Evolutionary conservation across 2,113 vertebrate genomes (phyloP).

Genomic region (Myrmophylax atrothorax): DNA sequence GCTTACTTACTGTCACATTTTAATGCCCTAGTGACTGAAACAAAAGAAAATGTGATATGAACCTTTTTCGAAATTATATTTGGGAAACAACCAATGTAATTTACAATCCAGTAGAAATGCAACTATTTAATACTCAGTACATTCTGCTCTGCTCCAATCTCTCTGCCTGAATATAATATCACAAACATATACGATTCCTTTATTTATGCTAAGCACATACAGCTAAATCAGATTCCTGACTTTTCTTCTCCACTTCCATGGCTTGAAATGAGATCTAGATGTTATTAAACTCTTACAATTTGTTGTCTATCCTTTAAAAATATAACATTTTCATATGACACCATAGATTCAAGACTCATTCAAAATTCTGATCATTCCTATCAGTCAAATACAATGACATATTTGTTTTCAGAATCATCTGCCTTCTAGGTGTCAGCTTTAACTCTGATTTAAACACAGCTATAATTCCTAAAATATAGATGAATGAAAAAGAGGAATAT

Average conservation of each 20-base stretch:
- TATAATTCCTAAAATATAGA: background rate
- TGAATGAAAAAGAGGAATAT: background rate
- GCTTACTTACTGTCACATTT: background rate
- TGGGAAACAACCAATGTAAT: background rate
- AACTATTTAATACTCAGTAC: background rate
- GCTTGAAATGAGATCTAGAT: background rate
- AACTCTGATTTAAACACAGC: background rate
- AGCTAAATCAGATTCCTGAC: background rate
- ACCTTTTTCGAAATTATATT: background rate
- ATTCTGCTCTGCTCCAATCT: background rate
- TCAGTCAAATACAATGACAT: background rate
- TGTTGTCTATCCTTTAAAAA: background rate
- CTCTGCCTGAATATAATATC: background rate
- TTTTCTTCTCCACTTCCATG: background rate
- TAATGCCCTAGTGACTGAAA: background rate
- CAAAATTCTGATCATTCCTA: background rate
- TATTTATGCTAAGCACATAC: background rate
- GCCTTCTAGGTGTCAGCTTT: background rate
- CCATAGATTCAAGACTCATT: background rate
- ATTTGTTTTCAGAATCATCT: background rate
- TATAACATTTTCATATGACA: background rate
- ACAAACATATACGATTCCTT: background rate
- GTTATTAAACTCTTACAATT: conserved; percentile 9
- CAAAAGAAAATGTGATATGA: conserved; percentile 1
- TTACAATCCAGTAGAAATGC: conserved; percentile 10